phyloP scores from a whole-genome alignment of 2,113 vertebrate genomes.

The Tachuris rubrigastra region DNA sequence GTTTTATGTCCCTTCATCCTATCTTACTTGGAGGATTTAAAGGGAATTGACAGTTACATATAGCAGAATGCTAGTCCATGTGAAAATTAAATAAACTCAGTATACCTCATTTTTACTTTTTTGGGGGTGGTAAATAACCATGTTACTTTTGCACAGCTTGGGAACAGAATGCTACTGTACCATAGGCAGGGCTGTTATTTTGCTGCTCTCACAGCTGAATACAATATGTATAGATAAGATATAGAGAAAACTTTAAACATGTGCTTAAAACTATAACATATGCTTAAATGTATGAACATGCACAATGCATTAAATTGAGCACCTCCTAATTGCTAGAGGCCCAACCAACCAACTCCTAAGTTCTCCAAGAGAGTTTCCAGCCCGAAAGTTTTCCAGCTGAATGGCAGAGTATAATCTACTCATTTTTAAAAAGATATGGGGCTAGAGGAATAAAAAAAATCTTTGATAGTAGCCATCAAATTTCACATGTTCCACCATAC shows the following conservation, averaged over 20 bases:
- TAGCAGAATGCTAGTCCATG: not conserved
- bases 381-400: not conserved
- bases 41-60: not conserved
- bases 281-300: not conserved
- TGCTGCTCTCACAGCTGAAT: not conserved
- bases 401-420: not conserved
- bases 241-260: not conserved
- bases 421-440: fast-evolving
- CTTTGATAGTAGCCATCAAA: not conserved
- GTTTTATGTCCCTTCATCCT: constrained; percentile 8
- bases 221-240: not conserved
- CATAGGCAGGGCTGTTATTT: not conserved
- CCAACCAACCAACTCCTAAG: not conserved
- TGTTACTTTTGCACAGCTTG: not conserved
- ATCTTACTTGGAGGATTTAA: not conserved
- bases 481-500: not conserved
- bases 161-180: not conserved
- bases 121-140: not conserved
- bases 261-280: not conserved
- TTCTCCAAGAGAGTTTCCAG: not conserved
- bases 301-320: not conserved
- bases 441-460: not conserved
- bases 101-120: not conserved
- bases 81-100: not conserved
- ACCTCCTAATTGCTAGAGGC: not conserved